phyloP scores from a whole-genome alignment of 2,113 vertebrate genomes.

The Atractosteus spatula region DNA sequence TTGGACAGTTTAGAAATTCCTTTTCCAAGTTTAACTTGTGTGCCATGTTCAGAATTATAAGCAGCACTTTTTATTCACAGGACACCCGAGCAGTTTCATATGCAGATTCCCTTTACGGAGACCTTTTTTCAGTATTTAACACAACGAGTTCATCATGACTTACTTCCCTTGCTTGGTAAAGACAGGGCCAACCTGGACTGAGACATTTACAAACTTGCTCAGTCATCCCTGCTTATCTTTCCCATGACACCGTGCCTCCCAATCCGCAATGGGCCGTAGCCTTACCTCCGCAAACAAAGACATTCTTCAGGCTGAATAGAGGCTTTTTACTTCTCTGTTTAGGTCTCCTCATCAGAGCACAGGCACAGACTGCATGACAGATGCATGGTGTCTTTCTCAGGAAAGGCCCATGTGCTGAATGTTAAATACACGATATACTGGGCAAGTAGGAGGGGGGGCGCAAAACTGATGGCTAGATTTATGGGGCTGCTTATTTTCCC shows the following conservation, averaged over 20 bases:
- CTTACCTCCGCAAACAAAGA: conserved; percentile 51
- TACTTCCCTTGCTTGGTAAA: no score
- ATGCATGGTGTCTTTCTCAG: conserved; percentile 53
- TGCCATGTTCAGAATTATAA: no score
- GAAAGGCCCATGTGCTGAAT: conserved; percentile 51
- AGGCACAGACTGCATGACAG: conserved; percentile 53
- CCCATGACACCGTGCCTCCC: conserved; percentile 61
- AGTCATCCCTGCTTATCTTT: conserved; percentile 66
- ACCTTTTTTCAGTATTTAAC: no score
- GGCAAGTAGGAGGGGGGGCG: conserved; percentile 20
- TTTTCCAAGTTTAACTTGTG: no score
- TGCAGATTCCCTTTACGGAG: no score
- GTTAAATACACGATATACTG: conserved; percentile 53
- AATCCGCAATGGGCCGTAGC: conserved; percentile 44
- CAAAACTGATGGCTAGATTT: conserved; percentile 58
- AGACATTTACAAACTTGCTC: conserved; percentile 57
- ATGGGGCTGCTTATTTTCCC: conserved; percentile 53
- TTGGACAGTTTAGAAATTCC: no score
- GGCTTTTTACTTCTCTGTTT: conserved; percentile 45
- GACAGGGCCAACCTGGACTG: conserved; percentile 26
- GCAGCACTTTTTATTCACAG: no score
- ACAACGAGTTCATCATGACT: no score
- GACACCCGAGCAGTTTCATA: no score
- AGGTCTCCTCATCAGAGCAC: conserved; percentile 33
- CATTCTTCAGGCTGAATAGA: conserved; percentile 64